Conservation (phyloP, 2,113 vertebrate species). For the Tympanuchus pallidicinctus region DNA sequence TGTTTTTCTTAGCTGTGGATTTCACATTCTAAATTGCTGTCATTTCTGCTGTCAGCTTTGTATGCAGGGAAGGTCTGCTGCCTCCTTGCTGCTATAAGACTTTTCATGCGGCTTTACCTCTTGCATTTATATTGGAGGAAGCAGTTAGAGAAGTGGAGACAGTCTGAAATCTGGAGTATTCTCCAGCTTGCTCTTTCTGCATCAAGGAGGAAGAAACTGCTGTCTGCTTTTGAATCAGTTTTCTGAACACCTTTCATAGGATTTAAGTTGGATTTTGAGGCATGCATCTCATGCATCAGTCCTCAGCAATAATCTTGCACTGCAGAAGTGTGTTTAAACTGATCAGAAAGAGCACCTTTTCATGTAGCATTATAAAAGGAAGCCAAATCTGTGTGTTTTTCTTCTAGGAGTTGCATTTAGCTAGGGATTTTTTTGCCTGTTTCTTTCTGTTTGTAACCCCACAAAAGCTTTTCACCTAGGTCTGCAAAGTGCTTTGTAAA, state of each 20-base stretch:
- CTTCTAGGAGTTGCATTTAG: neutral
- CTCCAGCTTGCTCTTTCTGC: neutral
- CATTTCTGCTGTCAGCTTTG: neutral
- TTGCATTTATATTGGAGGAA: neutral
- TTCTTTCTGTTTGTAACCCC: neutral
- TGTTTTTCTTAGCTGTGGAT: neutral
- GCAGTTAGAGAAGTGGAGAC: neutral
- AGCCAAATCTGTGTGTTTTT: neutral
- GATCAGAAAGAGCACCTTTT: neutral
- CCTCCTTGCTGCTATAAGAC: neutral
- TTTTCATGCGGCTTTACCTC: neutral
- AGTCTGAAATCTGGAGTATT: neutral
- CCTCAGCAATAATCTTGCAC: neutral
- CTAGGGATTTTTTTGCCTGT: neutral
- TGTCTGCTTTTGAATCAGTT: slow-evolving; percentile 16
- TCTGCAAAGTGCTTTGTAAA: neutral
- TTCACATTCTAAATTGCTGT: neutral
- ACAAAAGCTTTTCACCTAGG: neutral
- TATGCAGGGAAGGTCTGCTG: neutral
- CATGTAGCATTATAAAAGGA: neutral
- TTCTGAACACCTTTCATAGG: neutral
- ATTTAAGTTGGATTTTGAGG: neutral
- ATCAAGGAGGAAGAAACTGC: neutral
- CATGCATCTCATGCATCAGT: neutral
- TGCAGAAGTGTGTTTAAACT: neutral